Conservation (phyloP, 2,888 invertebrate genomes). For the Lottia gigantea region DNA sequence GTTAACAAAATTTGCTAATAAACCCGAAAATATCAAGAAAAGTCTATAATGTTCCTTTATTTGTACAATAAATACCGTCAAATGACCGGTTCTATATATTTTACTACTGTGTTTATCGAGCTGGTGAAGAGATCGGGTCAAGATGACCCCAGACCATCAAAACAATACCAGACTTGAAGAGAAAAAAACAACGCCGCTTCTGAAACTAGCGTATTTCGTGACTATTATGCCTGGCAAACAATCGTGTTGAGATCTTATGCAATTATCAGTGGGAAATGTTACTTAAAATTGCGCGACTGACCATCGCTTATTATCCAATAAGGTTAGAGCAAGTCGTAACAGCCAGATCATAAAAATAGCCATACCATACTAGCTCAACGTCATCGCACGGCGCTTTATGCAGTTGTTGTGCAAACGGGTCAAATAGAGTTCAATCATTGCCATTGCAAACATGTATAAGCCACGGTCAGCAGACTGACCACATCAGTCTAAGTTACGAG, state of each 20-base stretch:
- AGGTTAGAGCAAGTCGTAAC: neutral
- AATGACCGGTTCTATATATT: too few species aligned
- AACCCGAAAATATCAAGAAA: too few species aligned
- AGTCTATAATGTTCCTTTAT: too few species aligned
- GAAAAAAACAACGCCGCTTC: too few species aligned
- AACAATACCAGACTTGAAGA: too few species aligned
- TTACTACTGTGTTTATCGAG: too few species aligned
- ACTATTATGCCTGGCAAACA: too few species aligned
- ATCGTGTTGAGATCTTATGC: conserved; percentile 5
- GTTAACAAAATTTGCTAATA: too few species aligned
- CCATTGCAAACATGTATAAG: conserved; percentile 53
- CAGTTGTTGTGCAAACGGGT: conserved; percentile 55
- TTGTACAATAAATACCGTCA: too few species aligned
- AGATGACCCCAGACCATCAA: too few species aligned
- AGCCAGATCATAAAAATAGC: conserved; percentile 11
- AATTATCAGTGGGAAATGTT: neutral
- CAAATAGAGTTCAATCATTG: conserved; percentile 49
- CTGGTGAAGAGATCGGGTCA: too few species aligned
- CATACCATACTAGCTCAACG: conserved; percentile 25
- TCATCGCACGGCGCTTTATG: conserved; percentile 46
- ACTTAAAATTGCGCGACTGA: neutral
- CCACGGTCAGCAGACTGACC: conserved; percentile 47
- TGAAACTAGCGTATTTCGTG: too few species aligned
- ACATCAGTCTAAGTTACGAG: conserved; percentile 29
- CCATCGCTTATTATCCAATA: neutral